Base-by-base conservation (phyloP, 2,113 vertebrate species). In the Vidua chalybeata region DNA sequence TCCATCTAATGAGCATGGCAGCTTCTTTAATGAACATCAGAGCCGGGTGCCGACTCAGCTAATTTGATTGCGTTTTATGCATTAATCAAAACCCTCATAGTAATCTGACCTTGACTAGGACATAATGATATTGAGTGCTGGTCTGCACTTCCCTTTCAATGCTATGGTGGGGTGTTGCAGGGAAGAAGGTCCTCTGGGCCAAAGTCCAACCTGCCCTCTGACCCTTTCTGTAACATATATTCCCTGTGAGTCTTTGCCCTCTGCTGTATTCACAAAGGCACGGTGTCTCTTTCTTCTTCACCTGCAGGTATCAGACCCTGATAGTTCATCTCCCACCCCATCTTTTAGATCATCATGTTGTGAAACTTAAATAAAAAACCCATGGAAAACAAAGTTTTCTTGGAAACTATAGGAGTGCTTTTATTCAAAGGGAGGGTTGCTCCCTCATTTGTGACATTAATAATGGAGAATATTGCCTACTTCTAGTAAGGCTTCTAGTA, bases 51-150 rank as follows among this genome's bases (percentile, higher is more conserved):
- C 15, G 15, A 93, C 88, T 96, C 96, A 93, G 94, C 88, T 93
- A 76, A 96, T 92, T 95, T 93, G 93, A 97, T 94, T 94, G 90
- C 17, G 0, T 89, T 96, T 97, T 94, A 35, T 87, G 66, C 90
- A 64, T 94, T 97, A 95, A 92, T 95, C 88, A 95, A 96, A 92
- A n/a, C 61, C 14, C 58, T 90, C 33, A 21, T 8, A 67, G 89
- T 80, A 61, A 85, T 55, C 63, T 96, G 92, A 92, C 90, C 94
- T 94, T 96, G 93, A 67, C n/a, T 73, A 87, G 88, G 91, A 51
- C 55, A 77, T 77, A 84, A 85, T 1, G 1, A 78, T 67, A 49
- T 21, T 37, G 71, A 89, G 74, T 3, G 2, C n/a, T 87, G 61
- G 73, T 82, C 55, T 83, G 45, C 24, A 6, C 31, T 84, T 92